Conservation (phyloP, 1,140 invertebrate genomes). For the Himalopsyche phryganea region DNA sequence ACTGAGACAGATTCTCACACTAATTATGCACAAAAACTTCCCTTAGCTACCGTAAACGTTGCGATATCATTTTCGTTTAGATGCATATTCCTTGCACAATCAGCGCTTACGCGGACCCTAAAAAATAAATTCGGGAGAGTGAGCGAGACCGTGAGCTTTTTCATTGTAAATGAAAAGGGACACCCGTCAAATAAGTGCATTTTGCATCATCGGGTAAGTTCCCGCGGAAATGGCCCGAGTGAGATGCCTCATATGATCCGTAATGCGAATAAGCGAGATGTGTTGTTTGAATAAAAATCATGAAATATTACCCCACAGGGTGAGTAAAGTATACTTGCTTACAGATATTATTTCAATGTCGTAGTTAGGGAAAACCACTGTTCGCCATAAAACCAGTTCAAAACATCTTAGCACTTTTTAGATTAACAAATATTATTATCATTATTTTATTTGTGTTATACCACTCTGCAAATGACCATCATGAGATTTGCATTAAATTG, state of each 20-base stretch:
- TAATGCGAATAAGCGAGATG: constrained; percentile 33
- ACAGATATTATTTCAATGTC: too few species aligned
- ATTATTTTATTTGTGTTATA: too few species aligned
- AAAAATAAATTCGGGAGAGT: constrained; percentile 31
- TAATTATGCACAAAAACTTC: too few species aligned
- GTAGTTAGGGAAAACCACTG: too few species aligned
- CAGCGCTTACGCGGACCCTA: constrained; percentile 29
- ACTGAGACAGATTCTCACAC: too few species aligned
- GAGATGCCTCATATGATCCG: constrained; percentile 26
- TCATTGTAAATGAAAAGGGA: constrained; percentile 24
- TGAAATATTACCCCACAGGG: constrained; percentile 23
- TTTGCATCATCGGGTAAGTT: constrained; percentile 33
- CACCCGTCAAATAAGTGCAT: constrained; percentile 32
- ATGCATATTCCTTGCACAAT: constrained; percentile 29
- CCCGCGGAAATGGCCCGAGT: constrained; percentile 5
- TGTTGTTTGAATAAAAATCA: constrained; percentile 27
- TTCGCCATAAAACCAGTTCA: too few species aligned
- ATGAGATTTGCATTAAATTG: too few species aligned
- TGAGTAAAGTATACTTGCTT: neutral
- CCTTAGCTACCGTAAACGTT: constrained; percentile 15
- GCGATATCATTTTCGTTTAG: constrained; percentile 22
- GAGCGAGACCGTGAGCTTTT: constrained; percentile 23
- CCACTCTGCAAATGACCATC: too few species aligned
- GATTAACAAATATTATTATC: too few species aligned
- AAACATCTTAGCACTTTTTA: too few species aligned